Evolutionary conservation across 2,888 invertebrate species (phyloP).

Genomic region (Aleiodes testaceus): DNA sequence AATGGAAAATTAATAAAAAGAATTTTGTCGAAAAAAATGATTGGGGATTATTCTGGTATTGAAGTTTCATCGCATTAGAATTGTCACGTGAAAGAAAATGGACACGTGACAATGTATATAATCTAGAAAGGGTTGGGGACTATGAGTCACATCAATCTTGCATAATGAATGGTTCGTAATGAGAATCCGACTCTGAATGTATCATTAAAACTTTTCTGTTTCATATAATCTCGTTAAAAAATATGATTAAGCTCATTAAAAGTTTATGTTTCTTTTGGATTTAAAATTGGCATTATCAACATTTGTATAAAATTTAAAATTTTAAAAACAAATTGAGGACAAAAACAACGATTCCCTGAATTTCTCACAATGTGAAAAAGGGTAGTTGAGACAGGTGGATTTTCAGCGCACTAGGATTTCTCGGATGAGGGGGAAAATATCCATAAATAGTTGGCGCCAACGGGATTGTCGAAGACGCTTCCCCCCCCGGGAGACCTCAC

Average conservation of each 20-base stretch:
- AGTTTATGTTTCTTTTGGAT: background rate
- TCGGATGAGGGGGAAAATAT: background rate
- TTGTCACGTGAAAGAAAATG: slow-evolving; percentile 37
- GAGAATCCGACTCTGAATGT: slow-evolving; percentile 18
- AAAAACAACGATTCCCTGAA: background rate
- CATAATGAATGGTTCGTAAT: slow-evolving; percentile 32
- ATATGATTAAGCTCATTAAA: slow-evolving; percentile 5
- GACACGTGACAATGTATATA: slow-evolving; percentile 40
- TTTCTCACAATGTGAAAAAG: background rate
- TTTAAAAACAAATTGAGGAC: too few species aligned
- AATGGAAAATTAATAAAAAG: background rate
- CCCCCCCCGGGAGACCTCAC: slow-evolving; percentile 39
- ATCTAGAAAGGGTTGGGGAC: slow-evolving; percentile 18
- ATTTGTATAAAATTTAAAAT: too few species aligned
- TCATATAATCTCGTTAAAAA: background rate
- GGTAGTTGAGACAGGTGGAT: slow-evolving; percentile 20
- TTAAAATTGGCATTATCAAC: background rate
- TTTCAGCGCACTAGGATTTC: background rate
- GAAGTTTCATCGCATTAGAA: slow-evolving; percentile 30
- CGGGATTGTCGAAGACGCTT: slow-evolving; percentile 35
- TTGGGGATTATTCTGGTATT: slow-evolving; percentile 25
- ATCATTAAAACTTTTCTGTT: slow-evolving; percentile 18
- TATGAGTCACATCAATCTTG: slow-evolving; percentile 18
- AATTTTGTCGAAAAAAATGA: background rate
- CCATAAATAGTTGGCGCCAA: slow-evolving; percentile 28